Base-by-base conservation (phyloP, 2,797 vertebrate species). In the Hybognathus amarus region DNA sequence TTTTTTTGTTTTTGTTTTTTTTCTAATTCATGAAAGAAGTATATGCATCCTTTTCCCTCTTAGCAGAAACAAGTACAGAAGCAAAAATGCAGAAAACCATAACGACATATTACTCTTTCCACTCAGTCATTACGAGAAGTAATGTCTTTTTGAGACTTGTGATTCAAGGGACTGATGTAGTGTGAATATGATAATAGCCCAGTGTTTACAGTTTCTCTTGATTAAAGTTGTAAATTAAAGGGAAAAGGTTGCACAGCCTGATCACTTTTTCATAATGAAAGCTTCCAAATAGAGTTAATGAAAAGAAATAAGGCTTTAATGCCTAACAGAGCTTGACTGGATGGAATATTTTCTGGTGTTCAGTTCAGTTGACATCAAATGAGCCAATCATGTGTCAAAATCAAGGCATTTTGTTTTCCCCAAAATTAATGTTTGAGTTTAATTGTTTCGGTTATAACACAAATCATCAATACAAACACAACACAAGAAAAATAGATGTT, bases 161-260 rank as follows among this genome's bases (percentile, higher is more conserved):
- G 52, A 83, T 77, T 15, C 36, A 6, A 6, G 52, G n/a, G n/a
- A 87, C 80, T 91, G 90, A 91, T 89, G 87, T 86, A 87, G 70
- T 69, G 78, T 83, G 80, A 83, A 85, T 73, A 82, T 89, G 83
- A 85, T 91, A 85, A 87, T 85, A 83, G 81, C 56, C 76, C 38
- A 90, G 88, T 89, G 83, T 87, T 90, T 86, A 79, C 86, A 88
- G 86, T 86, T 87, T 40, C 79, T 77, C 89, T 91, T 87, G 78
- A 77, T 77, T 68, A 47, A 80, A 85, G 79, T 83, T 81, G 74
- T 85, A 86, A 91, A 88, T 88, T 90, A 79, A 79, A 84, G 61
- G 38, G 80, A 85, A n/a, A 83, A 80, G 64, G 64, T 69, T 83
- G 73, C 18, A 45, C 27, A 59, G 80, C 59, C 59, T n/a, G 18